Evolutionary conservation across 2,888 invertebrate genomes (phyloP), one percentile per base, ranked within the genome.

Genomic region (Candidula unifasciata): DNA sequence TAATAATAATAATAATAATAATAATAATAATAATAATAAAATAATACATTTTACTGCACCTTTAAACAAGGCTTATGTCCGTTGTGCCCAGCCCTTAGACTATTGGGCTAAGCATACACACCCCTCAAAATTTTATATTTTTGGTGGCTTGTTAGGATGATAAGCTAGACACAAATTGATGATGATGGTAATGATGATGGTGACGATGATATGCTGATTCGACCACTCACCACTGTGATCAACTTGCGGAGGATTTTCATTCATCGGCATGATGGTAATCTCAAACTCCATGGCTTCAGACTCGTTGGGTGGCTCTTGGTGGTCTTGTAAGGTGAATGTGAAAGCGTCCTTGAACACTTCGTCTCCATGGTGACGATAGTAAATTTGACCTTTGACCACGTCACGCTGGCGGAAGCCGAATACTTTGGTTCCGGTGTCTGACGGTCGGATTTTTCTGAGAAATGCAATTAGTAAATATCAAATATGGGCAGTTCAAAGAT

Each of bases 161-260:
- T n/a, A n/a, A n/a, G n/a, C n/a, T n/a, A n/a, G n/a, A n/a, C n/a
- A n/a, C n/a, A n/a, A n/a, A n/a, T n/a, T n/a, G n/a, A n/a, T n/a
- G n/a, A n/a, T n/a, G n/a, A n/a, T n/a, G n/a, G n/a, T n/a, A n/a
- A n/a, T n/a, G n/a, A n/a, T n/a, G n/a, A n/a, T n/a, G n/a, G n/a
- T n/a, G n/a, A n/a, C n/a, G n/a, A n/a, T n/a, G n/a, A n/a, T n/a
- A n/a, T n/a, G n/a, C n/a, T n/a, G n/a, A n/a, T n/a, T n/a, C n/a
- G n/a, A 44, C 2, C 44, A 44, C 84, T 68, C 54, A 84, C 84
- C 80, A 10, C 90, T 91, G 2, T 90, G 90, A 54, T 91, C 91
- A 6, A 91, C 88, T 79, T 91, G 89, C 0, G 94, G 94, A n/a
- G 93, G 92, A 80, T 92, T 92, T 84, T 93, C 92, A 69, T 92